phyloP scores from a whole-genome alignment of 2,113 vertebrate genomes.

The Desmodus rotundus region DNA sequence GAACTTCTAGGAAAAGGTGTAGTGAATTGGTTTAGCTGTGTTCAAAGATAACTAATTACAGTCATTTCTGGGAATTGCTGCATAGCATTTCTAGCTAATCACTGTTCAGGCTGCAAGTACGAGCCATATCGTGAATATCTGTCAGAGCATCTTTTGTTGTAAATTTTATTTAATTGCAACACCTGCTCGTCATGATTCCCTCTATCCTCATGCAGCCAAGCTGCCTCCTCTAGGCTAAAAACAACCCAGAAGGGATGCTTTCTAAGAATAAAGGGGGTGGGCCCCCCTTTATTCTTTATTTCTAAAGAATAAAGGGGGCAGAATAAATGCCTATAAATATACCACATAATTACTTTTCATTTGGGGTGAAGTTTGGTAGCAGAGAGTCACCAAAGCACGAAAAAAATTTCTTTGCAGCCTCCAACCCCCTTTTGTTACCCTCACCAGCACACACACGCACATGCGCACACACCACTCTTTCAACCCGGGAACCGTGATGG shows the following conservation, averaged over 20 bases:
- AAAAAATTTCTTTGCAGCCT: not conserved
- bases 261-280: conserved; percentile 11
- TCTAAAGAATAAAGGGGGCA: too few species aligned
- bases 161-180: conserved; percentile 17
- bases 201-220: not conserved
- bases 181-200: not conserved
- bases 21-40: not conserved
- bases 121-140: not conserved
- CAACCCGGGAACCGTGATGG: not conserved
- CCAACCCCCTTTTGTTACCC: not conserved
- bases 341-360: not conserved
- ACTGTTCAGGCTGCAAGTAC: not conserved
- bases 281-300: too few species aligned
- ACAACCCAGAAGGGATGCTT: not conserved
- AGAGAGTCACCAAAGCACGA: not conserved
- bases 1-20: not conserved
- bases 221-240: not conserved
- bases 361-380: not conserved
- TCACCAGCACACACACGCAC: not conserved
- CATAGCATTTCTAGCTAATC: conserved; percentile 28
- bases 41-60: conserved; percentile 53
- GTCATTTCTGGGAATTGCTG: conserved; percentile 23
- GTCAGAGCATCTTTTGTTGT: not conserved
- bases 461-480: not conserved
- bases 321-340: not conserved